Evolutionary conservation across 2,888 invertebrate genomes (phyloP), one percentile per base, ranked within the genome.

Genomic region (Sepiola atlantica): DNA sequence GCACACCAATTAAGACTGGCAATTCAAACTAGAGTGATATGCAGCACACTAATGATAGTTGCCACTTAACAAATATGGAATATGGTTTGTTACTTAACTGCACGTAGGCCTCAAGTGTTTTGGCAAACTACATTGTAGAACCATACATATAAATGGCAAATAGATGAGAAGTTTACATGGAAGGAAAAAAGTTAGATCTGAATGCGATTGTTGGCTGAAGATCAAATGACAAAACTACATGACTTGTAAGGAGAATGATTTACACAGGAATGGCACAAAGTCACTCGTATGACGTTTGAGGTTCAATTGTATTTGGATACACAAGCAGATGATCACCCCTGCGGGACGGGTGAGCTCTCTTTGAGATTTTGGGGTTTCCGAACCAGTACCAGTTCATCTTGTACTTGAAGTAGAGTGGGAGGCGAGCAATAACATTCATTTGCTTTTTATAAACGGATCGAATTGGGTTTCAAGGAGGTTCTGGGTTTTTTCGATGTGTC

Each of bases 351-450:
- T 12, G n/a, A 28, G 10, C 1, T 77, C 28, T 77, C 77, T 77
- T 77, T 77, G 77, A 77, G 77, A 77, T 77, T 77, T 77, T 77
- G 77, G n/a, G 77, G 77, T 77, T 77, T 77, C 77, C n/a, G 28
- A n/a, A 77, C n/a, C 0, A 77, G 77, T 77, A n/a, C 28, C n/a
- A 77, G 10, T 14, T n/a, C n/a, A 77, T n/a, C n/a, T n/a, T 16
- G 10, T 12, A 28, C n/a, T 16, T n/a, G n/a, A n/a, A n/a, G n/a
- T n/a, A n/a, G n/a, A n/a, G n/a, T n/a, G n/a, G n/a, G n/a, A n/a
- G n/a, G n/a, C n/a, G n/a, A n/a, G 77, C 28, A 77, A n/a, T 77
- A 77, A 77, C 28, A 28, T 28, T n/a, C n/a, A n/a, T 77, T n/a
- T 77, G 77, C 28, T 12, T 20, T 57, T 57, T 57, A 57, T 24